phyloP scores from a whole-genome alignment of 2,113 vertebrate species.

The Xyliphius kryptos region DNA sequence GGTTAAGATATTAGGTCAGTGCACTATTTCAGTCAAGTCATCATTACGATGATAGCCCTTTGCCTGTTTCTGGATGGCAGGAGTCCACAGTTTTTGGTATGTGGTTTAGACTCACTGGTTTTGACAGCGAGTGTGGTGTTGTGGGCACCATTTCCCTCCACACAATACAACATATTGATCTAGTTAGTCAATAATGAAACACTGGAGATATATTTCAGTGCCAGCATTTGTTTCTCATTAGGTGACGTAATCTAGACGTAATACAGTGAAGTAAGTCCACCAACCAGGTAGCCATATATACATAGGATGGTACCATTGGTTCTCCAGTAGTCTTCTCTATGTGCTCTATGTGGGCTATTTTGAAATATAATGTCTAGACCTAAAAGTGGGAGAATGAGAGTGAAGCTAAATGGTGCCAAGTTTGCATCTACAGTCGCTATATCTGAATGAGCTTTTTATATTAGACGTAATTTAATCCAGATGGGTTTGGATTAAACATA shows the following conservation, averaged over 20 bases:
- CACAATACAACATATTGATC: slow-evolving; percentile 58
- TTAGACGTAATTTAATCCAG: slow-evolving; percentile 74
- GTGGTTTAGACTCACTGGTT: no score
- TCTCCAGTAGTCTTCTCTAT: no score
- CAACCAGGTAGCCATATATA: slow-evolving; percentile 61
- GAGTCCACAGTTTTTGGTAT: no score
- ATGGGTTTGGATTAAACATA: slow-evolving; percentile 63
- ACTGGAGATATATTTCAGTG: slow-evolving; percentile 55
- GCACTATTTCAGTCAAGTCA: no score
- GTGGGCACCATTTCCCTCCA: slow-evolving; percentile 33
- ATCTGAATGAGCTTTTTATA: slow-evolving; percentile 77
- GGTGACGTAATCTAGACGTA: slow-evolving; percentile 49
- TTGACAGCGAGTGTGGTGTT: slow-evolving; percentile 23
- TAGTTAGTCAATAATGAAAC: slow-evolving; percentile 68
- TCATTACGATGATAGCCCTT: no score
- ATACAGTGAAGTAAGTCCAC: slow-evolving; percentile 42
- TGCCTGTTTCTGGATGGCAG: no score
- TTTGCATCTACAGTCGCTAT: slow-evolving; percentile 70
- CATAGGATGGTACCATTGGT: no score
- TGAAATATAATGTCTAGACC: slow-evolving; percentile 80
- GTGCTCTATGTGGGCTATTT: no score
- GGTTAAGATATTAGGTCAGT: no score
- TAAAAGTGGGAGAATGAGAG: slow-evolving; percentile 51
- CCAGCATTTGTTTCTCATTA: slow-evolving; percentile 64
- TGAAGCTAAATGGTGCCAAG: slow-evolving; percentile 60